Base-by-base conservation (phyloP, 2,888 invertebrate genomes). In the Conops quadrifasciatus region DNA sequence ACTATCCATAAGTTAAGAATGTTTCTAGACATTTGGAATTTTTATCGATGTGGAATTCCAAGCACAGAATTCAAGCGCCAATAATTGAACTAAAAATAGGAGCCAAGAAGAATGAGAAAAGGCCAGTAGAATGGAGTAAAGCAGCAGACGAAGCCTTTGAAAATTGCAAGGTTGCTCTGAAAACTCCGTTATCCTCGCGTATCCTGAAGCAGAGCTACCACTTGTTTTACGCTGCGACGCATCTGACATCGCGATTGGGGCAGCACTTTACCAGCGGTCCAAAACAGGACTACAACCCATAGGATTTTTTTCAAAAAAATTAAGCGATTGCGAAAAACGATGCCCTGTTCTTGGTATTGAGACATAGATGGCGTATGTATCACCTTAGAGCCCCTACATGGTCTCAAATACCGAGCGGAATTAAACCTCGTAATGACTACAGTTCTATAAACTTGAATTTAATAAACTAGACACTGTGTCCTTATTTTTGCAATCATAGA, bases 141-240 rank as follows among this genome's bases (percentile, higher is more conserved):
- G n/a, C n/a, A n/a, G n/a, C n/a, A n/a, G n/a, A n/a, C 36, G 15
- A 56, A n/a, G 74, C 78, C 13, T 78, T 78, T 47, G 51, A 75
- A 2, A n/a, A 66, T 1, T 75, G 73, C 67, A 72, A 71, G 45
- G 19, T 19, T 0, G 49, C 58, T 36, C 70, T 4, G 45, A 53
- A 16, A 49, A 67, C 7, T 70, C 70, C 1, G 68, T 68, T 2
- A 62, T 66, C 36, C 65, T 72, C 1, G 59, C 73, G 47, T 67
- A 69, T 63, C 62, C 71, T 13, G 28, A 26, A 26, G 45, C 60
- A 1, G 63, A 65, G 24, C 21, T 68, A 11, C 71, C 68, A 1
- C 65, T 73, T 9, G 58, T 67, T 1, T 28, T 71, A 11, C 71
- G 56, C 21, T 65, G 67, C 62, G 68, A 73, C 36, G 71, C 69